Percentiles rank a stretch among this genome's conserved stretches.
Conservation (phyloP, 1,140 invertebrate genomes). For the Orchestia grillus region DNA sequence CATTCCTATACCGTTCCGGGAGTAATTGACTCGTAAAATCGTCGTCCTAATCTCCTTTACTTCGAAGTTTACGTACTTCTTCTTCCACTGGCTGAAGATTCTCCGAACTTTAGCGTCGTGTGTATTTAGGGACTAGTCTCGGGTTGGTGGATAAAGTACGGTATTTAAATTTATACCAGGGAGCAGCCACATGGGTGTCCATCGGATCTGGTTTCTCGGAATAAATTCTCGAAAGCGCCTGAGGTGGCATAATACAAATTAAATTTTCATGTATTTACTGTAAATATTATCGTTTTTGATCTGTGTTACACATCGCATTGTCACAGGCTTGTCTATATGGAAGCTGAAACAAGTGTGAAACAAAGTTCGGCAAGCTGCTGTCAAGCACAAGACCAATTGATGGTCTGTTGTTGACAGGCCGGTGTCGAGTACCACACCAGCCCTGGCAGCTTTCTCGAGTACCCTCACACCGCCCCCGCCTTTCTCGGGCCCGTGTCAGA, state of each 20-base stretch:
- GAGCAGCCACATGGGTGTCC: not conserved
- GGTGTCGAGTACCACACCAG: not conserved
- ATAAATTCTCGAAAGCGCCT: not conserved
- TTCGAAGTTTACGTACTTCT: no score
- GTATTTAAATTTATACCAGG: no score
- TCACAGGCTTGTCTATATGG: not conserved
- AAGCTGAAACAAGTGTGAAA: not conserved
- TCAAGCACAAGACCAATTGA: not conserved
- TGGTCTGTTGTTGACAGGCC: not conserved
- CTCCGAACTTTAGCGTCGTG: not conserved
- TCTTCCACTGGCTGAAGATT: not conserved
- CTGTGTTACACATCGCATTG: not conserved
- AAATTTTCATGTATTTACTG: no score
- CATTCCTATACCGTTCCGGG: no score
- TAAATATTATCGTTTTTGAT: no score
- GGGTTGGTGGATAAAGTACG: no score
- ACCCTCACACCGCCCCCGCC: no score
- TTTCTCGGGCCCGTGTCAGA: not conserved
- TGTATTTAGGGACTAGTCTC: no score
- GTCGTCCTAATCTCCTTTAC: not conserved
- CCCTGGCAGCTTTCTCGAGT: not conserved
- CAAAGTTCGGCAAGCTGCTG: not conserved
- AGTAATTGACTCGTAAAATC: no score
- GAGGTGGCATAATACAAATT: not conserved
- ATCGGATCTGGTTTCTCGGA: not conserved